Evolutionary conservation across 1,140 invertebrate species (phyloP).

Genomic region (Melitaea cinxia): DNA sequence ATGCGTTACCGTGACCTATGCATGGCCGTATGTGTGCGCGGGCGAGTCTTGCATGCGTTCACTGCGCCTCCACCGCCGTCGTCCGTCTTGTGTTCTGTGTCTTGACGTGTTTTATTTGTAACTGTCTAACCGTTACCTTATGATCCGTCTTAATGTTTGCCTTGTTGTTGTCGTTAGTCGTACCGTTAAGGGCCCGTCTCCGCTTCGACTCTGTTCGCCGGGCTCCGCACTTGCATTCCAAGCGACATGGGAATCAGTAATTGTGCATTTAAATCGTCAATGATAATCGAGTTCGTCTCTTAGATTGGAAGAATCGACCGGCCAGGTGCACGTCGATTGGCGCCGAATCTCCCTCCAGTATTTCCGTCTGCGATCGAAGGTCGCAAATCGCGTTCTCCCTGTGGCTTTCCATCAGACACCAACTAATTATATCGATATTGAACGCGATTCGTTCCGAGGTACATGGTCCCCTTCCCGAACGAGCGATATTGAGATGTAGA

Average conservation of each 20-base stretch:
- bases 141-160: constrained; percentile 61
- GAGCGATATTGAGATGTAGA: constrained; percentile 83
- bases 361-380: constrained; percentile 51
- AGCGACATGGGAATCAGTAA: constrained; percentile 79
- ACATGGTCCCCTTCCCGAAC: constrained; percentile 81
- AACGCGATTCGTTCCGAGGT: constrained; percentile 81
- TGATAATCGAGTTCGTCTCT: constrained; percentile 41
- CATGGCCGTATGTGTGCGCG: constrained; percentile 75
- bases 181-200: constrained; percentile 48
- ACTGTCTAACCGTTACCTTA: constrained; percentile 57
- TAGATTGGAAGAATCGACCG: constrained; percentile 36
- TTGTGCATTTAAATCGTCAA: constrained; percentile 60
- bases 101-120: constrained; percentile 78
- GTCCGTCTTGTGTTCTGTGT: constrained; percentile 78
- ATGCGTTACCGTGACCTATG: constrained; percentile 73
- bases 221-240: constrained; percentile 80
- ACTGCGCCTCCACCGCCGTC: constrained; percentile 53
- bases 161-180: constrained; percentile 63
- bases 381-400: constrained; percentile 54
- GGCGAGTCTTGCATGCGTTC: constrained; percentile 70
- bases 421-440: constrained; percentile 60
- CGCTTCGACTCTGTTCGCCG: constrained; percentile 58
- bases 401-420: constrained; percentile 60
- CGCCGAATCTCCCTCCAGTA: constrained; percentile 48
- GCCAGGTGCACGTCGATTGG: constrained; percentile 36